Percentiles rank a stretch among this genome's conserved stretches.
phyloP scores from a whole-genome alignment of 2,797 vertebrate species.

The Astyanax mexicanus region DNA sequence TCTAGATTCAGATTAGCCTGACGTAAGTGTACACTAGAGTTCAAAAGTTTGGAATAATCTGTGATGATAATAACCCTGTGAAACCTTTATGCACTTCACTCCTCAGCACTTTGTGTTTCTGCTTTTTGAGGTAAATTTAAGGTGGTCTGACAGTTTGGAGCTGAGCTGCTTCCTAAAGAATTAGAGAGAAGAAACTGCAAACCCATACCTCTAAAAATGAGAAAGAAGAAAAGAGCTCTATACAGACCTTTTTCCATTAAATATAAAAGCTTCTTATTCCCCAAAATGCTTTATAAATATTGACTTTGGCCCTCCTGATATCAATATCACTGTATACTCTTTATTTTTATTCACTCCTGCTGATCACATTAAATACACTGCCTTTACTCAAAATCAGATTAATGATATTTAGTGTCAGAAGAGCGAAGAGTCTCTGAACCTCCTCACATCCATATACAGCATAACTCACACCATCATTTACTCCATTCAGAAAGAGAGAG shows the following conservation, averaged over 20 bases:
- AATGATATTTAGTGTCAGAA: slow-evolving; percentile 22
- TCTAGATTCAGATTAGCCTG: background rate
- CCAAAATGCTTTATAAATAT: too few species aligned
- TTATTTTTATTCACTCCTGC: slow-evolving; percentile 7
- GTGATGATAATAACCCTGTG: too few species aligned
- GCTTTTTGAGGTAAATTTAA: too few species aligned
- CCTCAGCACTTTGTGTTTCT: too few species aligned
- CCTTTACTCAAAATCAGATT: background rate
- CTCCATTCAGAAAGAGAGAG: slow-evolving; percentile 34
- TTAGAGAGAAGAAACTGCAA: too few species aligned
- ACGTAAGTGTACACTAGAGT: background rate
- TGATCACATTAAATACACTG: slow-evolving; percentile 4
- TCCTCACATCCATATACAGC: slow-evolving; percentile 20
- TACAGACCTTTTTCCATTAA: background rate
- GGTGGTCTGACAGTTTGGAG: too few species aligned
- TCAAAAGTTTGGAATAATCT: too few species aligned
- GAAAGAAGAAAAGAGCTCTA: background rate
- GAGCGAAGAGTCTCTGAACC: slow-evolving; percentile 22
- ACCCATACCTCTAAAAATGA: too few species aligned
- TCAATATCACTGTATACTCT: slow-evolving; percentile 36
- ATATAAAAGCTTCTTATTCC: slow-evolving; percentile 13
- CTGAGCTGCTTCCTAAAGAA: too few species aligned
- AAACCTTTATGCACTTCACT: too few species aligned
- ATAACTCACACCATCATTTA: slow-evolving; percentile 19
- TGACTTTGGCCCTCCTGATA: slow-evolving; percentile 13